Evolutionary conservation across 2,888 invertebrate genomes (phyloP).

Genomic region (Standfussiana lucernea): DNA sequence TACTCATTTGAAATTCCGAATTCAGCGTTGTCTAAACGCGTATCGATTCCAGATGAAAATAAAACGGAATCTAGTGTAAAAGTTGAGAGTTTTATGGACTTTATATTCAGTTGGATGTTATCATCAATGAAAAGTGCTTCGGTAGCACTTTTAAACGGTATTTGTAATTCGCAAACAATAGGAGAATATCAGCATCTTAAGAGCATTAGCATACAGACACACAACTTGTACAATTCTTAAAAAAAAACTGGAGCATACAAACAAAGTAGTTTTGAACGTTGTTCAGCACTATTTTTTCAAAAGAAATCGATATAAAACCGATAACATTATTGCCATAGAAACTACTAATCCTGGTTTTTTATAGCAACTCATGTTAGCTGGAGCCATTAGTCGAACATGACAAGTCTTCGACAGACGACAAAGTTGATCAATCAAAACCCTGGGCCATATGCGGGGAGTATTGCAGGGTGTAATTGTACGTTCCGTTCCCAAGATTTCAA

Average conservation of each 20-base stretch:
- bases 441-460: constrained; percentile 51
- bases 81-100: constrained; percentile 41
- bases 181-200: not conserved
- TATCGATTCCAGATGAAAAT: constrained; percentile 49
- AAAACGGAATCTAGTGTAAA: constrained; percentile 49
- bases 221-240: not conserved
- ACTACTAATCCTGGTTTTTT: constrained; percentile 24
- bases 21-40: constrained; percentile 38
- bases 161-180: constrained; percentile 38
- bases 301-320: constrained; percentile 11
- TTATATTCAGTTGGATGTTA: constrained; percentile 42
- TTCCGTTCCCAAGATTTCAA: constrained; percentile 70
- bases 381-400: constrained; percentile 47
- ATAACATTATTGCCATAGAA: not conserved
- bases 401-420: constrained; percentile 34
- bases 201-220: constrained; percentile 10
- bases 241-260: constrained; percentile 1
- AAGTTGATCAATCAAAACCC: constrained; percentile 57
- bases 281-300: not conserved
- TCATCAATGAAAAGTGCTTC: constrained; percentile 24
- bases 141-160: constrained; percentile 16
- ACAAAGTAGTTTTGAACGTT: not conserved
- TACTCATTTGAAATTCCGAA: constrained; percentile 37
- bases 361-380: constrained; percentile 24
- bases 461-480: constrained; percentile 59